A percentile compares a stretch with the other conserved stretches of the same genome.
Evolutionary conservation across 2,113 vertebrate genomes (phyloP).

Genomic region (Eulacestoma nigropectus): DNA sequence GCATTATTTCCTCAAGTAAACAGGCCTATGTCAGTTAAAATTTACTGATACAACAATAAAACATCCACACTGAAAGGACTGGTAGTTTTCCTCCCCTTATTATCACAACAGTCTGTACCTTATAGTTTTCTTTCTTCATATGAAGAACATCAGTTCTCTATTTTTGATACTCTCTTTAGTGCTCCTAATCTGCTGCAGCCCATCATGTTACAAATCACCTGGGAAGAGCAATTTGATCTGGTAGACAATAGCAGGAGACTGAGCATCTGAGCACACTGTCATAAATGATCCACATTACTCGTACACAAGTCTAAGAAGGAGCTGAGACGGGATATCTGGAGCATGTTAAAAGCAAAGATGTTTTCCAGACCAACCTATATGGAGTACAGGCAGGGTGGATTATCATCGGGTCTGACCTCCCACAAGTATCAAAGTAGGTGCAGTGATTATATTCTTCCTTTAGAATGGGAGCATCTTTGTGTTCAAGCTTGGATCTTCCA

Average conservation of each 20-base stretch:
- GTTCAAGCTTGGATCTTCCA: not conserved
- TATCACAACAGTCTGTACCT: not conserved
- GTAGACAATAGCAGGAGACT: not conserved
- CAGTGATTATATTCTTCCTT: not conserved
- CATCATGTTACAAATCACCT: not conserved
- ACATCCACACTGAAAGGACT: not conserved
- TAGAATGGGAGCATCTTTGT: not conserved
- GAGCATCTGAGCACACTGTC: not conserved
- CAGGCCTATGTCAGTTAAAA: not conserved
- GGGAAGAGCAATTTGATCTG: not conserved
- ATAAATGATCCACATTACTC: accelerated
- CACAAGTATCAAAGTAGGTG: not conserved
- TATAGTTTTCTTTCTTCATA: not conserved
- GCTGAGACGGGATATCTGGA: not conserved
- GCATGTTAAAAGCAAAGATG: not conserved
- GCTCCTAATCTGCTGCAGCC: not conserved
- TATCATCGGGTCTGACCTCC: not conserved
- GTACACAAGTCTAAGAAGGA: not conserved
- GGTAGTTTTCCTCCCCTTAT: not conserved
- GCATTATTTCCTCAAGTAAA: not conserved
- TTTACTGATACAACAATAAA: not conserved
- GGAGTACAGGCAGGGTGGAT: not conserved
- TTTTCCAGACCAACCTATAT: not conserved
- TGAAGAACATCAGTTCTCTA: not conserved
- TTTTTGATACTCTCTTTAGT: not conserved